Evolutionary conservation across 2,113 vertebrate species (phyloP).

Genomic region (cat (Felis catus)): F.catus_Fca126_mat1.0 CM031418.1:119109501-119110000

Average conservation of each 20-base stretch:
- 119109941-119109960: not conserved
- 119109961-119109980: not conserved
- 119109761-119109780: not conserved
- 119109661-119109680: not conserved
- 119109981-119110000: not conserved
- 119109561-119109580: conserved; percentile 22
- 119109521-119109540: not conserved
- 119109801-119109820: conserved; percentile 29
- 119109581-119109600: conserved; percentile 17
- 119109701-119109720: not conserved
- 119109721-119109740: not conserved
- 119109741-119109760: not conserved
- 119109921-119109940: not conserved
- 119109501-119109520: not conserved
- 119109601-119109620: not conserved
- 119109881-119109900: not conserved
- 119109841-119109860: not conserved
- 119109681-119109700: not conserved
- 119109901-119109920: not conserved
- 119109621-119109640: not conserved
- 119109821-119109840: conserved; percentile 1
- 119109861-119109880: not conserved
- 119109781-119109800: not conserved
- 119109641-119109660: not conserved
- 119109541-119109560: not conserved